These are phyloP conservation scores for Osmerus eperlanus DNA, from an alignment of 2,113 vertebrate genomes.

Conservation along the genomic window DNA sequence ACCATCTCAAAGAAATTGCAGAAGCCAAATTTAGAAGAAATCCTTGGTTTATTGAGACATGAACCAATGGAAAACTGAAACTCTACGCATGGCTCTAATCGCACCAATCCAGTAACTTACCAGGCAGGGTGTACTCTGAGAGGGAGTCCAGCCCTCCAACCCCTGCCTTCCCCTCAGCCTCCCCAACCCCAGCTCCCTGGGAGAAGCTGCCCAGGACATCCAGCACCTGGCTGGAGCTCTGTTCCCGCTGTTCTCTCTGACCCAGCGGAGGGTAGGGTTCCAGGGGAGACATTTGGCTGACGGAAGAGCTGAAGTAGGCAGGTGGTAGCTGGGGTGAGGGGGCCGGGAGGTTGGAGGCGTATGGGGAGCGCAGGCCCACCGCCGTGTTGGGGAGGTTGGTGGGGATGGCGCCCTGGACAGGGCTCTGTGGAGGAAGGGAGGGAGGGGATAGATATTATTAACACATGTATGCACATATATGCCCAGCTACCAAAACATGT, in stretches of 20 bases:
- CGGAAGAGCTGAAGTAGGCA: constrained; percentile 72
- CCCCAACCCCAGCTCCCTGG: constrained; percentile 44
- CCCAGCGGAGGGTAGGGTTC: constrained; percentile 75
- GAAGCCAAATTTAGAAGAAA: not conserved
- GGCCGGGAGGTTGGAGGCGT: constrained; percentile 77
- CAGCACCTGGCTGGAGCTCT: constrained; percentile 75
- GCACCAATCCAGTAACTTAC: constrained; percentile 43
- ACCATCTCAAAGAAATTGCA: not conserved
- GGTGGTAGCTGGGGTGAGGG: constrained; percentile 76
- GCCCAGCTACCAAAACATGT: no score
- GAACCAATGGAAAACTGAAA: not conserved
- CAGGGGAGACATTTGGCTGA: constrained; percentile 67
- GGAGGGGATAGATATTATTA: not conserved
- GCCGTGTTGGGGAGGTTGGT: constrained; percentile 87
- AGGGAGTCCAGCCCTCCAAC: constrained; percentile 65
- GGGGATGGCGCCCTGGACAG: constrained; percentile 88
- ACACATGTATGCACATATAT: not conserved
- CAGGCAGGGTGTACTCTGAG: constrained; percentile 75
- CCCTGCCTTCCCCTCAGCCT: constrained; percentile 48
- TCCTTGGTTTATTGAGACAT: not conserved
- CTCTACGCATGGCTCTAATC: no score
- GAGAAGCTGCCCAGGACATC: constrained; percentile 84
- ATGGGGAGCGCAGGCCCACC: constrained; percentile 76
- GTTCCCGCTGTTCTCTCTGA: constrained; percentile 70
- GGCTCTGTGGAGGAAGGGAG: constrained; percentile 54